Conservation (phyloP, 1,140 invertebrate genomes). For the Bombyx mori region ASM3026992v2 NC_085119.1:14578001-14578500, state of each 20-base stretch:
- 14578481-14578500: no score
- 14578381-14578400: no score
- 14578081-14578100: constrained; percentile 6
- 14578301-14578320: neutral
- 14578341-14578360: neutral
- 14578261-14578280: neutral
- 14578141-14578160: constrained; percentile 6
- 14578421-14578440: no score
- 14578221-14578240: constrained; percentile 4
- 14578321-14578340: neutral
- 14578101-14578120: constrained; percentile 9
- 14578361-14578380: neutral
- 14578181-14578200: constrained; percentile 10
- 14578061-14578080: constrained; percentile 6
- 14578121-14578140: constrained; percentile 10
- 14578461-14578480: no score
- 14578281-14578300: neutral
- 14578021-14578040: no score
- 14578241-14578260: constrained; percentile 7
- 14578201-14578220: constrained; percentile 2
- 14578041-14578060: neutral
- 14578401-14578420: no score
- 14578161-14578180: constrained; percentile 5
- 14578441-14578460: no score
- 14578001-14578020: no score